Evolutionary conservation across 2,888 invertebrate species (phyloP), one percentile per base, ranked within the genome.

Genomic region (Yponomeuta malinellus): DNA sequence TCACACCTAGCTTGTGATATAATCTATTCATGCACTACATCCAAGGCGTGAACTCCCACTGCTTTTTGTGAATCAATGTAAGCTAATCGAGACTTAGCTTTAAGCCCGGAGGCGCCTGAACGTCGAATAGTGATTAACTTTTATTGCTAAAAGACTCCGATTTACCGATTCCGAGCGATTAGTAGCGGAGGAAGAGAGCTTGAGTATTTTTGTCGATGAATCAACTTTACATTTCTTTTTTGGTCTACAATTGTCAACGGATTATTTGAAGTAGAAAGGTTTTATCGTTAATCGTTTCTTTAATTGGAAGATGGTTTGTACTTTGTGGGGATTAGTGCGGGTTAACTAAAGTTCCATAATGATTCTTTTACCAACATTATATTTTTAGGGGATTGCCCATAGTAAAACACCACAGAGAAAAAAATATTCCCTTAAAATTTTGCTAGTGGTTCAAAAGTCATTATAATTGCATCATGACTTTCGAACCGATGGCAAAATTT

Each of bases 121-220:
- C 52, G 52, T 59, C 52, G 52, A 59, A 59, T 59, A 59, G 52
- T 59, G 52, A 59, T 59, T 59, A 59, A 59, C 52, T 59, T 59
- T 59, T 59, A 59, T 59, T 15, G 15, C 52, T 59, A 15, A 15
- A 15, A 59, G 52, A 59, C 52, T 15, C 52, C 15, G 52, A 59
- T 15, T 59, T 59, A 59, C 52, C 15, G 52, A 59, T 59, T 59
- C 52, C 52, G 15, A 59, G 52, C 15, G 43, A 59, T 59, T 59
- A 12, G 15, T 12, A 59, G 15, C 52, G 52, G 15, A 15, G 10
- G 52, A 12, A 12, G 52, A 59, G 52, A 59, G 8, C 43, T 43
- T 59, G 52, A 59, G 52, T 59, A 15, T 15, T 59, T 59, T 59
- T 59, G 15, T 59, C 52, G 52, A 15, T 52, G 52, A 52, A 8